A percentile compares a stretch with the other conserved stretches of the same genome.
Evolutionary conservation across 64 coral and sea anemone genomes (phyloP).

Genomic region (Stichodactyla helianthus): DNA sequence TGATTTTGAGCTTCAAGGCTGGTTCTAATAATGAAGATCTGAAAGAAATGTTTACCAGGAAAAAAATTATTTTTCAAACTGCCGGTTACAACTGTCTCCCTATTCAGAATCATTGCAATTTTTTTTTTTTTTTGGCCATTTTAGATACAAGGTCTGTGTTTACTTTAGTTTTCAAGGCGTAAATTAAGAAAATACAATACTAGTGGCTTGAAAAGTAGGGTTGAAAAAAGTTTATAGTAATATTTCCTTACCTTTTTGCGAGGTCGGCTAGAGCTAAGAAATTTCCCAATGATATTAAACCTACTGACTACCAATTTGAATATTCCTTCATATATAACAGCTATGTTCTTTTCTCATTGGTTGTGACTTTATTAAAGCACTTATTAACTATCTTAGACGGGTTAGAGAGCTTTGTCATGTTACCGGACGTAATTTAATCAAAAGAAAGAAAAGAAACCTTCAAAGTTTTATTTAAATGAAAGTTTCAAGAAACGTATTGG

Average conservation of each 20-base stretch:
- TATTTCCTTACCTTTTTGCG: background rate
- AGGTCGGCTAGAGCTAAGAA: background rate
- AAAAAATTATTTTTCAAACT: background rate
- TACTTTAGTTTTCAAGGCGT: background rate
- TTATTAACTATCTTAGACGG: background rate
- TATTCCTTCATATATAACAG: background rate
- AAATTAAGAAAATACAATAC: background rate
- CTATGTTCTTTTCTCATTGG: background rate
- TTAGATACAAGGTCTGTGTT: background rate
- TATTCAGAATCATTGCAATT: too few species aligned
- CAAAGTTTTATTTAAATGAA: background rate
- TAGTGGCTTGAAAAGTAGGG: too few species aligned
- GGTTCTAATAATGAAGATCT: too few species aligned
- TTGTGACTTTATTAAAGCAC: background rate
- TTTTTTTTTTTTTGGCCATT: background rate
- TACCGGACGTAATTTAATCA: slow-evolving; percentile 1
- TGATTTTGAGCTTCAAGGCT: too few species aligned
- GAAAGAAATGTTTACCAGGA: background rate
- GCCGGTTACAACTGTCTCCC: too few species aligned
- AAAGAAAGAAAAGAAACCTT: background rate
- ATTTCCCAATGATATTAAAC: background rate
- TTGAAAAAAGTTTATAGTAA: background rate
- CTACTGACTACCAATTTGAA: background rate
- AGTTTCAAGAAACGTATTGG: background rate
- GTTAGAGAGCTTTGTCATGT: background rate